These are phyloP conservation scores for Phoenicopterus ruber DNA, from an alignment of 2,113 vertebrate genomes.

Conservation along the genomic window DNA sequence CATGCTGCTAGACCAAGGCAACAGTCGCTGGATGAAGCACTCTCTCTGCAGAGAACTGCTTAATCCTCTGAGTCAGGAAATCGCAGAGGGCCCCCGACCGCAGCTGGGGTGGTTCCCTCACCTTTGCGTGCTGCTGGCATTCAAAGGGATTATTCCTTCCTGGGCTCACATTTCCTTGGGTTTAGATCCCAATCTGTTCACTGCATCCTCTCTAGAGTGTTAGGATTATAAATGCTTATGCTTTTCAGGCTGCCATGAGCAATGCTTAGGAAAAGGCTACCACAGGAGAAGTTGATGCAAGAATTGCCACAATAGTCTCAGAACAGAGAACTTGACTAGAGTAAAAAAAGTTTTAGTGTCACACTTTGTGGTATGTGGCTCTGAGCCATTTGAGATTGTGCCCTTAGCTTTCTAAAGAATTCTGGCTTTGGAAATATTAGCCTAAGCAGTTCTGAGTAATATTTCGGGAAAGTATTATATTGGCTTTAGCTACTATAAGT, in stretches of 20 bases:
- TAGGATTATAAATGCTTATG: neutral
- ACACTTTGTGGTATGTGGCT: conserved; percentile 19
- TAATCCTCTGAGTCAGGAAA: neutral
- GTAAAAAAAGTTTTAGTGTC: neutral
- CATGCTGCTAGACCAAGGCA: neutral
- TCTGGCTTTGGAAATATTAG: conserved; percentile 57
- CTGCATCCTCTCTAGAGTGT: neutral
- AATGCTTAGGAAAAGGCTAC: neutral
- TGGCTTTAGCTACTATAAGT: conserved; percentile 48
- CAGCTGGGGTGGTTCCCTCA: neutral
- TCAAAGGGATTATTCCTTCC: conserved; percentile 18
- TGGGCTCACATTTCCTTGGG: neutral
- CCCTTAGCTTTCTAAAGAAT: conserved; percentile 22
- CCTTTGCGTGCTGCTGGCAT: neutral
- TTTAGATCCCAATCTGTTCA: conserved; percentile 27
- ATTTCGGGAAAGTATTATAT: conserved; percentile 61
- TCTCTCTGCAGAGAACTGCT: neutral
- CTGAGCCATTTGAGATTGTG: conserved; percentile 29
- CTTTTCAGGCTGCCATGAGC: neutral
- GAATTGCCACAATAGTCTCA: neutral
- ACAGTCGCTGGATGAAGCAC: neutral
- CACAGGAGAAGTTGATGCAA: neutral
- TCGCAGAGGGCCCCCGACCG: neutral
- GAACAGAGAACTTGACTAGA: neutral
- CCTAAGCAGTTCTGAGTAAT: conserved; percentile 56